Evolutionary conservation across 2,113 vertebrate genomes (phyloP).

Genomic region (Actinemys pallida): DNA sequence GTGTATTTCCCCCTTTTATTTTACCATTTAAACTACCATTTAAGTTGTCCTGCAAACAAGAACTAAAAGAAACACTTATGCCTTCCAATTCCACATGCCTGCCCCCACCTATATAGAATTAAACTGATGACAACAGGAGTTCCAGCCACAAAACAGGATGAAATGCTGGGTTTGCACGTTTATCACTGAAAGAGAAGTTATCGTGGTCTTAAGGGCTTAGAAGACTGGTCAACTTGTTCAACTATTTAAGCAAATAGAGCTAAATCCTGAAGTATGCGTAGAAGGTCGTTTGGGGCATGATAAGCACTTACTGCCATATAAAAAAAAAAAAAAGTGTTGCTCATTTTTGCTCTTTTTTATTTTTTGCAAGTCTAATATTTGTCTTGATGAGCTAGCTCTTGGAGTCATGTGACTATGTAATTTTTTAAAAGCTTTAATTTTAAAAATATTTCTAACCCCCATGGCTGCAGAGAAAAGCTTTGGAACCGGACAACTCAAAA

Average conservation of each 20-base stretch:
- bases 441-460: background rate
- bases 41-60: background rate
- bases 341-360: too few species aligned
- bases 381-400: background rate
- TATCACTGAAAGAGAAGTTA: background rate
- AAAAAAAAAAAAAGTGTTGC: too few species aligned
- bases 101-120: accelerated
- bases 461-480: background rate
- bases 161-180: background rate
- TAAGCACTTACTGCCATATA: background rate
- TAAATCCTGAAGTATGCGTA: background rate
- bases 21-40: background rate
- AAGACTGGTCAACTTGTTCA: accelerated
- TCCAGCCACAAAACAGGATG: background rate
- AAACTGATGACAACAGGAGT: background rate
- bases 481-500: background rate
- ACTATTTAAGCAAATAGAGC: slow-evolving; percentile 2
- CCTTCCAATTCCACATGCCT: background rate
- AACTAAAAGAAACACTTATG: accelerated
- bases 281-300: background rate
- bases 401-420: background rate
- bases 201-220: background rate
- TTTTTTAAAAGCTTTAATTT: background rate
- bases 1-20: background rate
- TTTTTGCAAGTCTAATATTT: too few species aligned